Percentiles rank a stretch among this genome's conserved stretches.
These are phyloP conservation scores for Remorina albescens DNA, from an alignment of 2,797 vertebrate species.

Conservation along the genomic window DNA sequence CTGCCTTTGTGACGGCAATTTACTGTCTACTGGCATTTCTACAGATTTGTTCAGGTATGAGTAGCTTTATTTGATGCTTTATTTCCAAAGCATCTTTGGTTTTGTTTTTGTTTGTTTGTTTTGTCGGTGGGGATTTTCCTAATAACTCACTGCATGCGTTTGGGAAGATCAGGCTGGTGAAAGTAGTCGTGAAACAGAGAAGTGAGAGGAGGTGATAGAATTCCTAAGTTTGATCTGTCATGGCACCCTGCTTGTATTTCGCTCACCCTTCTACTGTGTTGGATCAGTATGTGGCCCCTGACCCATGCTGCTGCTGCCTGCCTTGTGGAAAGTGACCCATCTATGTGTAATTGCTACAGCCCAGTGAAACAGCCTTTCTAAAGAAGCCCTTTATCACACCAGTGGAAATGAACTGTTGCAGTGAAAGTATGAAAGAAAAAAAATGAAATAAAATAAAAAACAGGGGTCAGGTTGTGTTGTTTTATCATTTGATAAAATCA, in stretches of 20 bases:
- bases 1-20: slow-evolving; percentile 72
- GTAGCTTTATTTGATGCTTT: background rate
- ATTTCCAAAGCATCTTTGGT: background rate
- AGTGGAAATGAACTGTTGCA: background rate
- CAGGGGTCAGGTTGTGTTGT: background rate
- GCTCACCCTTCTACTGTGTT: slow-evolving; percentile 40
- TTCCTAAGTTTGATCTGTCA: slow-evolving; percentile 21
- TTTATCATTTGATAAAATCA: slow-evolving; percentile 13
- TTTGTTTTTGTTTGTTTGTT: background rate
- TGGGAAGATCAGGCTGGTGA: background rate
- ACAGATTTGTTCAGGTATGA: slow-evolving; percentile 82
- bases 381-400: slow-evolving; percentile 15
- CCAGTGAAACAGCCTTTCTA: slow-evolving; percentile 6
- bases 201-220: slow-evolving; percentile 12
- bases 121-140: slow-evolving; percentile 8
- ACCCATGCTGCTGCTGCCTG: slow-evolving; percentile 50
- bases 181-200: background rate
- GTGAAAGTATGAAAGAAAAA: background rate
- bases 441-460: too few relatives aligned
- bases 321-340: slow-evolving; percentile 45
- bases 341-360: slow-evolving; percentile 23
- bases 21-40: slow-evolving; percentile 77
- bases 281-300: slow-evolving; percentile 55
- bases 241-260: slow-evolving; percentile 17
- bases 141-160: background rate